Evolutionary conservation across 2,888 invertebrate species (phyloP).

Genomic region (Xylota segnis): DNA sequence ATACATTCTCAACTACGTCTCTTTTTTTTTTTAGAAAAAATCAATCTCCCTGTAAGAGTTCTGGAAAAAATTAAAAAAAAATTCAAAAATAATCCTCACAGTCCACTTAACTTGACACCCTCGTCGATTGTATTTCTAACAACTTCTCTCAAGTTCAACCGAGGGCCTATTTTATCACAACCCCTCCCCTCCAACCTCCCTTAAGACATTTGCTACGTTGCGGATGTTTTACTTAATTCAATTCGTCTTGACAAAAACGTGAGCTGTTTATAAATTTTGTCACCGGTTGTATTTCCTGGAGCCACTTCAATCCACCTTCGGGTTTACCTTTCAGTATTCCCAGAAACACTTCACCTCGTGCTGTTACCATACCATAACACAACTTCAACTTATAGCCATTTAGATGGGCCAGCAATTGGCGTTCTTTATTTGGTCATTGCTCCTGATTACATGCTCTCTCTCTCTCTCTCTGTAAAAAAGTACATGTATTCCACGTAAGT

Average conservation of each 20-base stretch:
- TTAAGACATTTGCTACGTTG: slow-evolving; percentile 5
- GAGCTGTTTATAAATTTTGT: slow-evolving; percentile 29
- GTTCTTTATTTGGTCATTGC: slow-evolving; percentile 5
- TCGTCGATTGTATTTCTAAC: not conserved
- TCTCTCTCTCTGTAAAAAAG: too few species aligned
- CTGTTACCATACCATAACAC: not conserved
- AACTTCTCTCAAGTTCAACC: not conserved
- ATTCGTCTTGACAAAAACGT: slow-evolving; percentile 44
- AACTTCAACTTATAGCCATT: not conserved
- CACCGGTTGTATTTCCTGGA: slow-evolving; percentile 36
- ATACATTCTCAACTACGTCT: too few species aligned
- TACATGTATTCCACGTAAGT: not conserved
- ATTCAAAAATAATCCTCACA: not conserved
- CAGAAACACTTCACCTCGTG: not conserved
- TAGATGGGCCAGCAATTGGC: not conserved
- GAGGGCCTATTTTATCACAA: not conserved
- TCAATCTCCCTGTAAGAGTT: too few species aligned
- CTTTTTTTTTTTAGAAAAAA: too few species aligned
- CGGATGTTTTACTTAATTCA: slow-evolving; percentile 52
- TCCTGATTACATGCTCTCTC: not conserved
- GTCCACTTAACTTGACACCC: slow-evolving; percentile 3
- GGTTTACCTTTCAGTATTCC: not conserved
- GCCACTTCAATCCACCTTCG: not conserved
- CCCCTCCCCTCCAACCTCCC: not conserved
- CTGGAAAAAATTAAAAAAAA: not conserved